Base-by-base conservation (phyloP, 1,140 invertebrate genomes). In the Drosophila lowei region DNA sequence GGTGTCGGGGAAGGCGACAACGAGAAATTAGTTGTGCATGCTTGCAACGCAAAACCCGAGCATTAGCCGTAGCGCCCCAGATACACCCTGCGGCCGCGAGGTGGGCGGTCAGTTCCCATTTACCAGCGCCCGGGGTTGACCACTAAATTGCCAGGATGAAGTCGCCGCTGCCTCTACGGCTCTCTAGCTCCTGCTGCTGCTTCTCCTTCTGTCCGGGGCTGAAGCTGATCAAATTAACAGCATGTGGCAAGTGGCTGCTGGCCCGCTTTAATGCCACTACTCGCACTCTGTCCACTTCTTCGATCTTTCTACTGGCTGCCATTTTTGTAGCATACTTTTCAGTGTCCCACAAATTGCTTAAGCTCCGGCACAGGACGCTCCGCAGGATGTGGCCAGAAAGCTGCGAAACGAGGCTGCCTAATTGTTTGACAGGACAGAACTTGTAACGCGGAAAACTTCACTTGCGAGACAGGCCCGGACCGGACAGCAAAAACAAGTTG, bases 151-250 rank as follows among this genome's bases (percentile, higher is more conserved):
- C 68, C 81, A 53, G 56, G 62, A 81, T 85, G 73, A 77, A 86
- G 77, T 77, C 77, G 58, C 50, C 60, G 60, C 44, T 49, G 34
- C 41, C 5, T 5, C 23, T 18, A 54, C 53, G n/a, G 21, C 43
- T 48, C 15, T 16, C n/a, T 25, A 9, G 42, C n/a, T 9, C 11
- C 6, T 15, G 7, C 11, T 23, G 3, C 53, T 16, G 34, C 34
- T 38, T 2, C 34, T 38, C 11, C 34, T 38, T 38, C 9, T 38
- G 34, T 47, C 15, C 41, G 48, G 23, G 64, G 46, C 66, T 47
- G 68, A 66, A 88, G 81, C 77, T 85, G 83, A 85, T 85, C 81
- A 85, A 85, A 85, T 85, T 85, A 85, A 81, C 73, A 85, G 77
- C 81, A 85, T 85, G 81, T 86, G 77, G 77, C 72, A 56, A 75